A percentile compares a stretch with the other conserved stretches of the same genome.
Evolutionary conservation across 1,140 invertebrate genomes (phyloP).

Genomic region (Anthonomus grandis): DNA sequence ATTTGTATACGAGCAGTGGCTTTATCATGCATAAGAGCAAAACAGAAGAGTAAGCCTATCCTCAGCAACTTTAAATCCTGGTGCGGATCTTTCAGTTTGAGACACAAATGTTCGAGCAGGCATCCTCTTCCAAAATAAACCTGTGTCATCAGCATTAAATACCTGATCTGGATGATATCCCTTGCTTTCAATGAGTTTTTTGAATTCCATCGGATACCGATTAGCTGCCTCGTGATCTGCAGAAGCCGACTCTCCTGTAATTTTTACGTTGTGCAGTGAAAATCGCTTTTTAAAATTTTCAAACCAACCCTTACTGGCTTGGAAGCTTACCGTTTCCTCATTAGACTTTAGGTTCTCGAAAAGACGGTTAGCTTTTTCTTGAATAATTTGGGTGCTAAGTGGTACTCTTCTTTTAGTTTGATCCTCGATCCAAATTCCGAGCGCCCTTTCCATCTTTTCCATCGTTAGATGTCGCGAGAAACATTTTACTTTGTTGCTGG

Average conservation of each 20-base stretch:
- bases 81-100: slow-evolving; percentile 4
- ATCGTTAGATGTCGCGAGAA: slow-evolving; percentile 3
- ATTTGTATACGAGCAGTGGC: neutral
- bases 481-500: neutral
- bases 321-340: too few relatives aligned
- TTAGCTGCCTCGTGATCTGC: slow-evolving; percentile 3
- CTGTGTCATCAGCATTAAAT: slow-evolving; percentile 13
- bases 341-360: too few relatives aligned
- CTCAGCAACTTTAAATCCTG: slow-evolving; percentile 8
- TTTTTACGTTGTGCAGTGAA: slow-evolving; percentile 18
- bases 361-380: neutral
- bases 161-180: slow-evolving; percentile 13
- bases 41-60: neutral
- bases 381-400: neutral
- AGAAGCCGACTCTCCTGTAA: slow-evolving; percentile 10
- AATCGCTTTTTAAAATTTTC: slow-evolving; percentile 10
- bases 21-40: neutral
- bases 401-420: slow-evolving; percentile 3
- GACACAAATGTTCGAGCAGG: slow-evolving; percentile 7
- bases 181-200: slow-evolving; percentile 4
- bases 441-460: slow-evolving; percentile 8
- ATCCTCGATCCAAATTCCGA: slow-evolving; percentile 13
- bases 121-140: slow-evolving; percentile 17
- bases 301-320: slow-evolving; percentile 8
- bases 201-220: slow-evolving; percentile 8